Conservation (phyloP, 2,888 invertebrate species). For the Euzetes globulus region DNA sequence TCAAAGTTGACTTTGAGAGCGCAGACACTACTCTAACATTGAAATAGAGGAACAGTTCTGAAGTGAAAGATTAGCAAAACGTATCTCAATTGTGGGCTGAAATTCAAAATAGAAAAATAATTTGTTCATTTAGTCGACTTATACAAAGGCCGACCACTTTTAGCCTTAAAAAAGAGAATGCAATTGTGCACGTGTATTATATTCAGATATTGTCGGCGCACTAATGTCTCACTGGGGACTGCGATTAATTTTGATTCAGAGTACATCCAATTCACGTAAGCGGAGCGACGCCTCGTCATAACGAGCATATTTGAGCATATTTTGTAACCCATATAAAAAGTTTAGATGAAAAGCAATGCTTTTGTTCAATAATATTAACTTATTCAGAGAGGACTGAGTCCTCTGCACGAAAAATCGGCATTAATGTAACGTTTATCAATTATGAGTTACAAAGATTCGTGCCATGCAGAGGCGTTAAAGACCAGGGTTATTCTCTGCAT, state of each 20-base stretch:
- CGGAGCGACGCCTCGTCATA: constrained; percentile 26
- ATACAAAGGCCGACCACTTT: not conserved
- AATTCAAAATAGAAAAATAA: constrained; percentile 14
- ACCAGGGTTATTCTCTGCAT: constrained; percentile 24
- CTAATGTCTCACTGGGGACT: constrained; percentile 31
- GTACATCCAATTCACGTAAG: constrained; percentile 27
- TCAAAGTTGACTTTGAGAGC: constrained; percentile 12
- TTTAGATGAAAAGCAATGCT: constrained; percentile 19
- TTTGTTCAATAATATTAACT: constrained; percentile 19
- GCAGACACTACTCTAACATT: not conserved
- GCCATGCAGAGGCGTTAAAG: constrained; percentile 26
- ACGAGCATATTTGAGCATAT: constrained; percentile 3
- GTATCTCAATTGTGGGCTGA: constrained; percentile 22
- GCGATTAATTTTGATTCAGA: constrained; percentile 26
- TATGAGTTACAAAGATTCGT: constrained; percentile 20
- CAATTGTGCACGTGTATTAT: constrained; percentile 20
- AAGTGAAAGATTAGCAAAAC: constrained; percentile 1
- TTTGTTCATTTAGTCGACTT: constrained; percentile 1
- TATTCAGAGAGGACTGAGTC: constrained; percentile 6
- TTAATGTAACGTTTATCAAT: constrained; percentile 30
- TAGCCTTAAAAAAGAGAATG: not conserved
- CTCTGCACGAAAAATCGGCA: constrained; percentile 27
- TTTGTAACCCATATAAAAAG: not conserved
- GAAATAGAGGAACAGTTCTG: too few species aligned
- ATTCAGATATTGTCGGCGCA: not conserved